Evolutionary conservation across 2,888 invertebrate species (phyloP).

Genomic region (Nemotelus nigrinus): DNA sequence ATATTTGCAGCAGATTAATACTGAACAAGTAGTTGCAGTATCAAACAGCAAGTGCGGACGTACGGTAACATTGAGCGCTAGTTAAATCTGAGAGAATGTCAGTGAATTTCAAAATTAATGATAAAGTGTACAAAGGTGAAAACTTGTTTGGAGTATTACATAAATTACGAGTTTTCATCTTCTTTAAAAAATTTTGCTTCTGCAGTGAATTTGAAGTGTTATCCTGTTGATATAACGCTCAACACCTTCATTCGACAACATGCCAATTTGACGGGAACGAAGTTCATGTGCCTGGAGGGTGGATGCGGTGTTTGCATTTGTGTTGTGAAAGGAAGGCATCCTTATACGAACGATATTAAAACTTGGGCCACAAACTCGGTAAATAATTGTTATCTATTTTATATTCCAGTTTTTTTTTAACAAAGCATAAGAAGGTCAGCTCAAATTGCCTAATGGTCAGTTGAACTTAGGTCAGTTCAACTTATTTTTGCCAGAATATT

Average conservation of each 20-base stretch:
- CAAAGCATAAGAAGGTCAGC: no score
- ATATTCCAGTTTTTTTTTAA: no score
- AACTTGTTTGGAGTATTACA: neutral
- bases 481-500: no score
- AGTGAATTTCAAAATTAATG: conserved; percentile 57
- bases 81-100: conserved; percentile 54
- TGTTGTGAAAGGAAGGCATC: conserved; percentile 60
- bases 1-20: neutral
- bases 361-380: conserved; percentile 75
- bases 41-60: no score
- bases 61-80: no score
- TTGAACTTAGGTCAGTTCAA: no score
- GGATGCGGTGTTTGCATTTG: conserved; percentile 74
- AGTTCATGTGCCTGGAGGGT: conserved; percentile 75
- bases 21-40: no score
- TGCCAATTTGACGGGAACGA: conserved; percentile 71
- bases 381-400: conserved; percentile 55
- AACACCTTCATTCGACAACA: conserved; percentile 71
- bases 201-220: conserved; percentile 54
- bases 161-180: neutral
- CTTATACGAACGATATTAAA: conserved; percentile 63
- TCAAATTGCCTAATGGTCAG: no score
- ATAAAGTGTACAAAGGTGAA: conserved; percentile 55
- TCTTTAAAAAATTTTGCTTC: neutral
- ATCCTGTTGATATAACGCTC: conserved; percentile 66